Evolutionary conservation across 1,140 invertebrate genomes (phyloP).

Genomic region (Anoplophora glabripennis): DNA sequence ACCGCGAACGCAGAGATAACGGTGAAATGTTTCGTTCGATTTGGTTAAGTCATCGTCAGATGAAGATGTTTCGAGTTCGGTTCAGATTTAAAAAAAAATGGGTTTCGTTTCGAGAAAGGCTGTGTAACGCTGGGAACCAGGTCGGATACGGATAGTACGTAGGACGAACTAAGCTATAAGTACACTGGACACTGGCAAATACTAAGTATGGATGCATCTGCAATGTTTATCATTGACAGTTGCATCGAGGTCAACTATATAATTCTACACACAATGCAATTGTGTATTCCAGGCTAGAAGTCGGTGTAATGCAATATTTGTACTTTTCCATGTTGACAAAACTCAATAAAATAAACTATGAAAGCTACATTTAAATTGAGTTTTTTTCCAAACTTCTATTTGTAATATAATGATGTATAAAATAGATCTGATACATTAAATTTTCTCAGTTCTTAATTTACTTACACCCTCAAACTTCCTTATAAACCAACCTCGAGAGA

Average conservation of each 20-base stretch:
- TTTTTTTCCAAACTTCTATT: constrained; percentile 10
- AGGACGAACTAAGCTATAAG: constrained; percentile 36
- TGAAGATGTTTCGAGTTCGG: constrained; percentile 29
- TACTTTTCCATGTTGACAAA: constrained; percentile 53
- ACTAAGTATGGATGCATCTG: constrained; percentile 28
- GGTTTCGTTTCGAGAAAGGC: constrained; percentile 36
- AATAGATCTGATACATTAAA: constrained; percentile 10
- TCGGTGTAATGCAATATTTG: constrained; percentile 52
- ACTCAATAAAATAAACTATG: constrained; percentile 52
- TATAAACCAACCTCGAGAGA: too few species aligned
- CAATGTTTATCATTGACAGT: constrained; percentile 19
- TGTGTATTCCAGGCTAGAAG: constrained; percentile 49
- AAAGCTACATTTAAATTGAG: constrained; percentile 32
- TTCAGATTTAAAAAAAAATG: constrained; percentile 29
- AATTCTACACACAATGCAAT: constrained; percentile 40
- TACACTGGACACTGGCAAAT: constrained; percentile 43
- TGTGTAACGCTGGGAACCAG: constrained; percentile 43
- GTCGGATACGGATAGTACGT: constrained; percentile 38
- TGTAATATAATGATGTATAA: constrained; percentile 10
- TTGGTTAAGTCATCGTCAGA: constrained; percentile 20
- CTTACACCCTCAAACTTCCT: too few species aligned
- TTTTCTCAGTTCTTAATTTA: not conserved
- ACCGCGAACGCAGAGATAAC: constrained; percentile 26
- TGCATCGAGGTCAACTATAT: constrained; percentile 17
- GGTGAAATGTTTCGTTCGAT: constrained; percentile 34